Base-by-base conservation (phyloP, 2,113 vertebrate species). In the Martes martes region DNA sequence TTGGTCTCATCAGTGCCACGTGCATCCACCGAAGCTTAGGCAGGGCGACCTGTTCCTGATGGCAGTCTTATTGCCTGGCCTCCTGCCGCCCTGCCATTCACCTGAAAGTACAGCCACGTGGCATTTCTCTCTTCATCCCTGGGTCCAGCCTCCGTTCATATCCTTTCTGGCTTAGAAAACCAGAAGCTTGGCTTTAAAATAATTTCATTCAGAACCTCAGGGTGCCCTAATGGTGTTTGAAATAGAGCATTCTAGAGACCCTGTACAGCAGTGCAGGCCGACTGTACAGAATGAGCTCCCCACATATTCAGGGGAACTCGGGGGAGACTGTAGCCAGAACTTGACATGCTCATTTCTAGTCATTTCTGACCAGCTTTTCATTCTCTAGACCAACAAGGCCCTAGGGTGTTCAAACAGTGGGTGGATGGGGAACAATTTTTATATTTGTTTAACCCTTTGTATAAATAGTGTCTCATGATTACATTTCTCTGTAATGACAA, bases 151-250 rank as follows among this genome's bases (percentile, higher is more conserved):
- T 87, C 36, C 45, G 47, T 95, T 91, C 96, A 79, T 80, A 63
- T 95, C 88, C 52, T 84, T 93, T 95, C 80, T 95, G 94, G 67
- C 81, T 89, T 87, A 96, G 59, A 96, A 94, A 98, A 50, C 74
- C 57, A 96, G 96, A 98, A 92, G 26, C 89, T 79, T 97, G 95
- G 81, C 96, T 97, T 97, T 97, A 92, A 98, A 97, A 98, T 94
- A 97, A 79, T 92, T 95, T 96, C 81, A 84, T 92, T 97, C 93
- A 96, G 82, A 94, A 88, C 73, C 39, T 50, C 45, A 63, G 93
- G 14, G 95, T 98, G 87, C 95, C 92, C 94, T 91, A 39, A 47
- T 47, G 89, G 1, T 96, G 79, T 98, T 96, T 95, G 73, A 78
- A 96, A 97, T 93, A 98, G 91, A 95, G 95, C 73, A 74, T 86